phyloP scores from a whole-genome alignment of 2,888 invertebrate genomes.

The Scrobipalpa costella region DNA sequence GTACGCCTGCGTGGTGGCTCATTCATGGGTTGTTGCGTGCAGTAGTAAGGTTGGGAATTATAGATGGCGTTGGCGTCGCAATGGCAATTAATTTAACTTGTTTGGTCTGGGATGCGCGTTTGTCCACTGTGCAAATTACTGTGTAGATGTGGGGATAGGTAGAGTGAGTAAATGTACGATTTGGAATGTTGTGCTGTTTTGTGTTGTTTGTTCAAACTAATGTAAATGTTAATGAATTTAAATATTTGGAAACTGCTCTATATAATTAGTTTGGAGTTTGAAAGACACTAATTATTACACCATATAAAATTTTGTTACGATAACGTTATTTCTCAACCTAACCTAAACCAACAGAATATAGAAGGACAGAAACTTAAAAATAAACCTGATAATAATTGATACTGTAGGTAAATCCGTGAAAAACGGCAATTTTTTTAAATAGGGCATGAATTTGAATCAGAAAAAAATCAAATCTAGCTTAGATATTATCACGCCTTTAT shows the following conservation, averaged over 20 bases:
- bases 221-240: neutral
- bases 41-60: constrained; percentile 44
- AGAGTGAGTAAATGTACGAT: constrained; percentile 2
- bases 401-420: too few species aligned
- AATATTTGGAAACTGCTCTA: neutral
- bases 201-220: neutral
- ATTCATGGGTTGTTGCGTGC: constrained; percentile 53
- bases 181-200: constrained; percentile 1
- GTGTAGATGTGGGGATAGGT: neutral
- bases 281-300: too few species aligned
- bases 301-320: too few species aligned
- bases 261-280: too few species aligned
- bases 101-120: constrained; percentile 36
- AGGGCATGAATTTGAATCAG: too few species aligned
- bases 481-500: too few species aligned
- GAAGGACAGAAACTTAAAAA: too few species aligned
- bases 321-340: too few species aligned
- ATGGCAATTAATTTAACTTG: constrained; percentile 45
- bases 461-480: too few species aligned
- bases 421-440: too few species aligned
- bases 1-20: constrained; percentile 69
- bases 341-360: too few species aligned
- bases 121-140: constrained; percentile 23
- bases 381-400: too few species aligned
- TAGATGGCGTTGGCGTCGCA: constrained; percentile 57